phyloP scores from a whole-genome alignment of 2,888 invertebrate species.

The Agrotis clavis region DNA sequence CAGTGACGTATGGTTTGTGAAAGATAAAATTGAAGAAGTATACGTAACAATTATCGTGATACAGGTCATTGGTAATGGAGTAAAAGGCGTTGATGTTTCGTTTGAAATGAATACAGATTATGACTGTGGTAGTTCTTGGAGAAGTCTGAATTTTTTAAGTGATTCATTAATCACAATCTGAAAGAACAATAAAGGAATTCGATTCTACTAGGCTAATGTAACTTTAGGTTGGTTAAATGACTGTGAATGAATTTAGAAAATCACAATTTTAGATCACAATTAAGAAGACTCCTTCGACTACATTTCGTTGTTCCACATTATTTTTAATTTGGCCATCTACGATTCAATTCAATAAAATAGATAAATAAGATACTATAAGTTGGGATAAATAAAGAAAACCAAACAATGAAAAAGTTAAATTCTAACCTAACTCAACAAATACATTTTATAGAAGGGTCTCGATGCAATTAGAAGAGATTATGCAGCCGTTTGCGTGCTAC shows the following conservation, averaged over 20 bases:
- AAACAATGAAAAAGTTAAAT: background rate
- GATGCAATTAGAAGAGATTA: slow-evolving; percentile 46
- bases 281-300: background rate
- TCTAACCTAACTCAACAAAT: background rate
- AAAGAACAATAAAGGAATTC: background rate
- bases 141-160: too few species aligned
- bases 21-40: slow-evolving; percentile 23
- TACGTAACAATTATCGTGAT: background rate
- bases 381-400: background rate
- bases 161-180: too few species aligned
- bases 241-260: background rate
- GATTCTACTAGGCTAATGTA: background rate
- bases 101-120: background rate
- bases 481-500: slow-evolving; percentile 53
- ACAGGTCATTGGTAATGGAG: background rate
- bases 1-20: slow-evolving; percentile 21
- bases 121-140: too few species aligned
- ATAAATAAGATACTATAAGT: too few species aligned
- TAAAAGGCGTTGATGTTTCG: background rate
- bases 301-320: too few species aligned
- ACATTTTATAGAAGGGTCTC: slow-evolving; percentile 36
- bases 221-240: background rate
- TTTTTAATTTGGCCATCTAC: too few species aligned
- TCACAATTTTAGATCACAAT: background rate
- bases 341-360: too few species aligned